Base-by-base conservation (phyloP, 2,888 invertebrate genomes). In the Spisula subtruncata region DNA sequence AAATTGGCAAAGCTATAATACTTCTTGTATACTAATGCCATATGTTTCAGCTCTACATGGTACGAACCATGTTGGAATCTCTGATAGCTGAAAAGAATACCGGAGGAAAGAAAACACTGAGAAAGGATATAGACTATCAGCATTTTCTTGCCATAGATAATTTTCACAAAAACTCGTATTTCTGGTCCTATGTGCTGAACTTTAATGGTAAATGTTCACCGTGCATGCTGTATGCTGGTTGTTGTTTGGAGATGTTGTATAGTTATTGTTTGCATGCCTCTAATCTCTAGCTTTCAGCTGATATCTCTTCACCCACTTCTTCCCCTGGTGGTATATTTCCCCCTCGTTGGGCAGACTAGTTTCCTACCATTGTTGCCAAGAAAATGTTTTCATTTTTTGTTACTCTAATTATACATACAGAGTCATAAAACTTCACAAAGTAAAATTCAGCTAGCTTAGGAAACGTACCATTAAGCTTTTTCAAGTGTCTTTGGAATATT, bases 71-170 rank as follows among this genome's bases (percentile, higher is more conserved):
- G 98, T 97, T 99, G 88, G 99, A 99, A 97, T 99, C 99, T 0
- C 97, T 99, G 86, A 98, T 99, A 92, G 99, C 99, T 0, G 99
- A 99, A 97, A 99, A 99, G 97, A 99, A 99, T 86, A 99, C 99
- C 0, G 99, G 99, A 16, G 99, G 99, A 20, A 98, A 99, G 96
- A 97, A 99, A 85, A 99, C 99, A 0, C 97, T 99, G 5, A 97
- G 99, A 84, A 99, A 99, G 96, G 99, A 99, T 96, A 98, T 99
- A 93, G 99, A 99, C 96, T 98, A 99, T 0, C 98, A 98, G 93
- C 98, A 99, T 90, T 97, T 99, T 29, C 98, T 98, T 95, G 98
- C 98, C 97, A 99, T 99, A 93, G 99, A 99, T 97, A 98, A 98
- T 84, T 99, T 99, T 97, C 99, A 99, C 96, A 98, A 99, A 96